Conservation (phyloP, 2,797 vertebrate species). For the Enteromius unitaeniatus region DNA sequence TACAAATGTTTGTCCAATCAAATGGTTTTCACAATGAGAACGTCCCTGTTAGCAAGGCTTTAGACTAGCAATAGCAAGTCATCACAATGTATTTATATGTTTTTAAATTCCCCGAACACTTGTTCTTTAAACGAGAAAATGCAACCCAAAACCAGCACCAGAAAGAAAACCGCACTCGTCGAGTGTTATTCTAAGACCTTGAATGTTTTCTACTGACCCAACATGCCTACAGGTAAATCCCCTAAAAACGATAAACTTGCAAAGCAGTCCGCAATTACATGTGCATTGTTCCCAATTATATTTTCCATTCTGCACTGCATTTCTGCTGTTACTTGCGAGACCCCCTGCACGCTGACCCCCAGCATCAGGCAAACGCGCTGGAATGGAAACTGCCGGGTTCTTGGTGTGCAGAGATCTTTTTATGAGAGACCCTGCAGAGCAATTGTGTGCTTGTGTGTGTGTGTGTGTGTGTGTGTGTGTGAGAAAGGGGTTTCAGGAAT, state of each 20-base stretch:
- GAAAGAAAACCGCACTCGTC: not conserved
- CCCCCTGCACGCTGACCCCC: constrained; percentile 18
- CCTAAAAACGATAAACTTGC: constrained; percentile 1
- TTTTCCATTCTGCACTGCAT: constrained; percentile 15
- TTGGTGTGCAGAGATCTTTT: constrained; percentile 23
- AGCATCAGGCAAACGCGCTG: constrained; percentile 26
- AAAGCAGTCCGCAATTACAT: constrained; percentile 5
- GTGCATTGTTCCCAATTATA: constrained; percentile 14
- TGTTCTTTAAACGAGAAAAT: not conserved
- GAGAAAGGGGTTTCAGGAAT: constrained; percentile 39
- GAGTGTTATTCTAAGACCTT: not conserved
- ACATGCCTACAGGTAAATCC: constrained; percentile 4
- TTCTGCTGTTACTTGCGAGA: constrained; percentile 22
- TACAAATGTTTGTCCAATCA: not conserved
- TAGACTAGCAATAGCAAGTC: not conserved
- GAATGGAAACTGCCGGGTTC: constrained; percentile 35
- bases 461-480: constrained; percentile 8
- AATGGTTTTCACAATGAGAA: not conserved
- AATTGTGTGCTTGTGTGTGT: constrained; percentile 18
- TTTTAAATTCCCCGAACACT: not conserved
- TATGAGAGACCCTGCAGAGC: constrained; percentile 29
- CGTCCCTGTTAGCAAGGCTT: not conserved
- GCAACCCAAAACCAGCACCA: not conserved
- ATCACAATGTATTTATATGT: not conserved
- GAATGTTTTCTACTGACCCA: constrained; percentile 2